Conservation (phyloP, 1,140 invertebrate species). For the Gerris buenoi region DNA sequence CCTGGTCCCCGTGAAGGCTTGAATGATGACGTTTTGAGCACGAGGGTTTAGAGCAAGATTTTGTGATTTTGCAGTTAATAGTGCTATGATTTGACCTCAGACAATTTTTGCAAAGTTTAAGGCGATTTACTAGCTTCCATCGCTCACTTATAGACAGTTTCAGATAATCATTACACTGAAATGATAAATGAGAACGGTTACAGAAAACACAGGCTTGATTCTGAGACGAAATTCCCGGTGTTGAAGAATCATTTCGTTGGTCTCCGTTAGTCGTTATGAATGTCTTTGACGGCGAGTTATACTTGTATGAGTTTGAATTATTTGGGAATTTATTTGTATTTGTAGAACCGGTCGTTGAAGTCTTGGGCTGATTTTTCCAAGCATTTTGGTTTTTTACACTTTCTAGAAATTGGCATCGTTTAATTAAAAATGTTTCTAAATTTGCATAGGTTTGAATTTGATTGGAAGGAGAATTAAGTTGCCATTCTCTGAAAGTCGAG, state of each 20-base stretch:
- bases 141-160: not conserved
- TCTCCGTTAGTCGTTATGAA: not conserved
- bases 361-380: not conserved
- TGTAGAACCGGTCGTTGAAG: not conserved
- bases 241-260: not conserved
- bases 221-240: not conserved
- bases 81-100: not conserved
- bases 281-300: not conserved
- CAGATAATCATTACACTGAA: not conserved
- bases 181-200: not conserved
- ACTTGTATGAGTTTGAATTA: not conserved
- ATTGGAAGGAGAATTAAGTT: not conserved
- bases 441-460: not conserved
- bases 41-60: not conserved
- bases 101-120: not conserved
- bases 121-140: not conserved
- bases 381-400: not conserved
- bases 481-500: not conserved
- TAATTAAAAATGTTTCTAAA: not conserved
- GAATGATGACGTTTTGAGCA: not conserved
- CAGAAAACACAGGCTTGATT: not conserved
- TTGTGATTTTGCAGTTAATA: not conserved
- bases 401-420: not conserved
- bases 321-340: conserved; percentile 8
- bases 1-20: not conserved